Percentiles rank a stretch among this genome's conserved stretches.
phyloP scores from a whole-genome alignment of 2,888 invertebrate genomes.

The Keiferia lycopersicella region DNA sequence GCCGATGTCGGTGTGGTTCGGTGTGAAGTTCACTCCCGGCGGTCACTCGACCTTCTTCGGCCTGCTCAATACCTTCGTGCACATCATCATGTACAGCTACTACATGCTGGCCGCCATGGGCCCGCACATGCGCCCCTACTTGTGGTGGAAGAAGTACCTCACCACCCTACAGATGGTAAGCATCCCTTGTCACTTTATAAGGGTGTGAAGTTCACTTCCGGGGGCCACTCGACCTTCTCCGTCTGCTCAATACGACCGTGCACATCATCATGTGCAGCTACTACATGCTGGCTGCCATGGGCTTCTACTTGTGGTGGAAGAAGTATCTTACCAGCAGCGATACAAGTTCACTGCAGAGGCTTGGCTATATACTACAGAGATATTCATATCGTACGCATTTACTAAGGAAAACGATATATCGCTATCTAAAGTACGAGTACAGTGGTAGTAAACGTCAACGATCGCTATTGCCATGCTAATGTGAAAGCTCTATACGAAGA shows the following conservation, averaged over 20 bases:
- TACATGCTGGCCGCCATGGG: conserved; percentile 96
- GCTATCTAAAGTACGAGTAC: no score
- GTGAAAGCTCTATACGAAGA: no score
- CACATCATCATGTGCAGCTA: conserved; percentile 98
- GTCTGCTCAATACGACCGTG: conserved; percentile 96
- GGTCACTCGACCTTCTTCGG: conserved; percentile 98
- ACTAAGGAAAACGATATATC: no score
- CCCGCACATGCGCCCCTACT: conserved; percentile 90
- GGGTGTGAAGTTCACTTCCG: conserved; percentile 98
- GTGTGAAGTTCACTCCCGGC: conserved; percentile 97
- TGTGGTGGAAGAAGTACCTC: conserved; percentile 98
- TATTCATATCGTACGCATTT: no score
- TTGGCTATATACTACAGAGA: no score
- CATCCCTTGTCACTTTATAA: no score
- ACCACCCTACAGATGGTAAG: conserved; percentile 94
- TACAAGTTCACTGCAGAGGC: no score
- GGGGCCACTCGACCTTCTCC: conserved; percentile 98
- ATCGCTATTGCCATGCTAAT: no score
- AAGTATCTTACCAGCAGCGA: conserved; percentile 95
- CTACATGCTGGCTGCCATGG: conserved; percentile 94
- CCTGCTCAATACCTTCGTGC: conserved; percentile 96
- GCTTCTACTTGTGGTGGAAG: conserved; percentile 97
- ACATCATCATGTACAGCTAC: conserved; percentile 97
- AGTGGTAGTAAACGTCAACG: no score
- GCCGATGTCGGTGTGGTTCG: conserved; percentile 99